phyloP scores from a whole-genome alignment of 2,888 invertebrate species.

The Calameuta pallipes region DNA sequence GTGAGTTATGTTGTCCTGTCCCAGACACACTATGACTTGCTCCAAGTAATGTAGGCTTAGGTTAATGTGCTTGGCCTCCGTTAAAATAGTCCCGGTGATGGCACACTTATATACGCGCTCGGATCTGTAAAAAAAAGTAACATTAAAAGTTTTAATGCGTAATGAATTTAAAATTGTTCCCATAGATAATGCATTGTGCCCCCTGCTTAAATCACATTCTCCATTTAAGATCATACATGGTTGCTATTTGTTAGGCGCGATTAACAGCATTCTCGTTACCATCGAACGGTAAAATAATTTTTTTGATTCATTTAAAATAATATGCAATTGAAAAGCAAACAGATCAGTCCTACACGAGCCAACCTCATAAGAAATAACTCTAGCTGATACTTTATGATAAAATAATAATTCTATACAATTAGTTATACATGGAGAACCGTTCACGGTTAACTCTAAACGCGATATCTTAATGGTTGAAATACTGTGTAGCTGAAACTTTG shows the following conservation, averaged over 20 bases:
- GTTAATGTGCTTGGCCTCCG: conserved; percentile 70
- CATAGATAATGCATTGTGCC: background rate
- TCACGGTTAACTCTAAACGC: no score
- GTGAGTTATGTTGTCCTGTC: conserved; percentile 57
- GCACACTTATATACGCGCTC: conserved; percentile 68
- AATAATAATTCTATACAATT: no score
- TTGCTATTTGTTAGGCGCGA: background rate
- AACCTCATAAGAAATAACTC: background rate
- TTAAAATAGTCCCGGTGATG: conserved; percentile 65
- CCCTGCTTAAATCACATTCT: background rate
- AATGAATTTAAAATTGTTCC: background rate
- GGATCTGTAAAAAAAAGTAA: conserved; percentile 57
- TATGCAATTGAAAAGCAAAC: background rate
- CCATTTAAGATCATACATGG: background rate
- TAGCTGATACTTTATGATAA: no score
- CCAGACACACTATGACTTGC: conserved; percentile 61
- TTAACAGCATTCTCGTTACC: background rate
- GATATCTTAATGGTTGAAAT: no score
- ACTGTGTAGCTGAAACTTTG: no score
- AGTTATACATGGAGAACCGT: no score
- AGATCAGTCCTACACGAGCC: no score
- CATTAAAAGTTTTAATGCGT: background rate
- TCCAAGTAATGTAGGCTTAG: conserved; percentile 70
- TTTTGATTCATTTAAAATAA: background rate
- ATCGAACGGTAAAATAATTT: background rate